A percentile compares a stretch with the other conserved stretches of the same genome.
Evolutionary conservation across 2,888 invertebrate genomes (phyloP).

Genomic region (Drosophila antonietae): DNA sequence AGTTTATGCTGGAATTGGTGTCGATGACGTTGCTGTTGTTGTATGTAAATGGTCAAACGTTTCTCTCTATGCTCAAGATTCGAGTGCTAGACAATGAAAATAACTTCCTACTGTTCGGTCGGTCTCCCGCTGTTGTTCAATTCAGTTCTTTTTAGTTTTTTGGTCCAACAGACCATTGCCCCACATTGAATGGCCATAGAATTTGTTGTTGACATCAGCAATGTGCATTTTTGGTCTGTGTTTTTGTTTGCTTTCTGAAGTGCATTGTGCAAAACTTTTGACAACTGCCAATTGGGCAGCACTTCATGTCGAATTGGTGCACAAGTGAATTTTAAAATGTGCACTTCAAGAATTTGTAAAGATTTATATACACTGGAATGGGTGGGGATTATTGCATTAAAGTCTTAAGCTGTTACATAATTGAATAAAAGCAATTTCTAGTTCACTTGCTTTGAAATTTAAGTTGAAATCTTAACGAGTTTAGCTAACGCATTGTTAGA

Average conservation of each 20-base stretch:
- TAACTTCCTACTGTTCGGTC: slow-evolving; percentile 53
- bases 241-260: slow-evolving; percentile 46
- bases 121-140: slow-evolving; percentile 58
- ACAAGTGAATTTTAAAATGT: slow-evolving; percentile 38
- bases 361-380: slow-evolving; percentile 34
- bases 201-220: slow-evolving; percentile 51
- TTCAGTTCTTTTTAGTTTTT: slow-evolving; percentile 23
- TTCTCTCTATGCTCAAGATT: slow-evolving; percentile 51
- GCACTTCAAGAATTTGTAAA: slow-evolving; percentile 30
- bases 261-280: slow-evolving; percentile 67
- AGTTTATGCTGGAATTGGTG: slow-evolving; percentile 54
- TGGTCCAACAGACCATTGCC: slow-evolving; percentile 39
- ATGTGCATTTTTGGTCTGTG: slow-evolving; percentile 42
- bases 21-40: slow-evolving; percentile 46
- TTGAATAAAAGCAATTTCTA: no score
- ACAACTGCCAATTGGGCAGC: slow-evolving; percentile 47
- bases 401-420: neutral
- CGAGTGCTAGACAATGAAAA: slow-evolving; percentile 58
- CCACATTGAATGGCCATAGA: slow-evolving; percentile 57
- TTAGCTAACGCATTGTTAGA: neutral
- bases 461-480: neutral
- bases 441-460: neutral
- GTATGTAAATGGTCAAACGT: slow-evolving; percentile 62
- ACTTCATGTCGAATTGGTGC: slow-evolving; percentile 37
- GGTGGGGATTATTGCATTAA: neutral